Conservation (phyloP, 2,888 invertebrate species). For the Pantelozetes paolii region DNA sequence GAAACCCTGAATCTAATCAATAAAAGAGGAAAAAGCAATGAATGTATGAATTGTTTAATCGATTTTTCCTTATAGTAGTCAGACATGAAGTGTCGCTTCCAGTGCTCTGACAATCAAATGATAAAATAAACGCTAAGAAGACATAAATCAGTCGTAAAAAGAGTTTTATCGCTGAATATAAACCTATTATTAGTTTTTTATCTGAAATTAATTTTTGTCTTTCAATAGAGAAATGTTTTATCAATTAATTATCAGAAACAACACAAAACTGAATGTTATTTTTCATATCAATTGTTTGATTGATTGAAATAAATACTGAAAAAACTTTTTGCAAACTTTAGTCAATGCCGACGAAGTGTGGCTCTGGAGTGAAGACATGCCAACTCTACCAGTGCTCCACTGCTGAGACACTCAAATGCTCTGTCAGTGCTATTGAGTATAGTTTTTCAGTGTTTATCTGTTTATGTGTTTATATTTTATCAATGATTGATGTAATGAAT, state of each 20-base stretch:
- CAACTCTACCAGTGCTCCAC: background rate
- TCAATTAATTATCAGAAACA: background rate
- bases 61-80: background rate
- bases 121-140: background rate
- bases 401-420: background rate
- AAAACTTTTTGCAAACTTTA: background rate
- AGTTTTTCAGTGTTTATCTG: slow-evolving; percentile 5
- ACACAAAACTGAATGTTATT: background rate
- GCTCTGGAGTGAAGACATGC: background rate
- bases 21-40: background rate
- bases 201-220: too few species aligned
- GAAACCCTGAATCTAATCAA: background rate
- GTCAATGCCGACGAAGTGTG: slow-evolving; percentile 4
- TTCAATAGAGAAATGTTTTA: background rate
- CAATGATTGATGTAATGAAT: background rate
- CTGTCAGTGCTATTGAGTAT: background rate
- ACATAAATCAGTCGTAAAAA: slow-evolving; percentile 3
- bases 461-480: background rate
- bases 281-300: slow-evolving; percentile 11
- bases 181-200: background rate
- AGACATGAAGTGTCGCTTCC: background rate
- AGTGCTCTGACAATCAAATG: slow-evolving; percentile 9
- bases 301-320: background rate
- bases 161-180: background rate
- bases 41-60: background rate